A percentile compares a stretch with the other conserved stretches of the same genome.
Evolutionary conservation across 2,797 vertebrate genomes (phyloP).

Genomic region (Acanthis flammea): DNA sequence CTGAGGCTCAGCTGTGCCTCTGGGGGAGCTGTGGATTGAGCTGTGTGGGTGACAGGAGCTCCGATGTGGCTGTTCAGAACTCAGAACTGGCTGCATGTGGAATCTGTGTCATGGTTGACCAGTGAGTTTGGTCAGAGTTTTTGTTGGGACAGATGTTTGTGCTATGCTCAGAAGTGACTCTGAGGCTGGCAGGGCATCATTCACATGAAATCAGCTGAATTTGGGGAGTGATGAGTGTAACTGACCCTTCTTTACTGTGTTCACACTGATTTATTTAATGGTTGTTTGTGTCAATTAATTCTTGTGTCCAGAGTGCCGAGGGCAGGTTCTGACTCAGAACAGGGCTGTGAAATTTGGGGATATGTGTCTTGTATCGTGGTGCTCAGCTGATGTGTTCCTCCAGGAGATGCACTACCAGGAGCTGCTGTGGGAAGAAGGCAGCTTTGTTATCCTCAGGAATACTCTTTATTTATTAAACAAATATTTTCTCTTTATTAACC

Average conservation of each 20-base stretch:
- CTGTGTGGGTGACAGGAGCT: not conserved
- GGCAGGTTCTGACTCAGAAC: not conserved
- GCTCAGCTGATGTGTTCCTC: not conserved
- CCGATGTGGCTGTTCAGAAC: not conserved
- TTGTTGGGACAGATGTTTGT: not conserved
- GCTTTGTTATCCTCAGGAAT: not conserved
- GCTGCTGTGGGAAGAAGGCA: not conserved
- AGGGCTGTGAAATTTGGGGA: fast-evolving
- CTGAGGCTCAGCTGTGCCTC: not conserved
- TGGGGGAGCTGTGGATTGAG: not conserved
- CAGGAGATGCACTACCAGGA: not conserved
- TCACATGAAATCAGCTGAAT: fast-evolving
- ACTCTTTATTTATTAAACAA: not conserved
- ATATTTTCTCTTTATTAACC: not conserved
- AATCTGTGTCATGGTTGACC: fast-evolving
- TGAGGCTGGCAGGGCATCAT: fast-evolving
- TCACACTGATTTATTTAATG: fast-evolving
- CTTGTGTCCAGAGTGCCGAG: not conserved
- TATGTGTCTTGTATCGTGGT: fast-evolving
- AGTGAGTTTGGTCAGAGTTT: fast-evolving
- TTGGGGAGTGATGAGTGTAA: fast-evolving
- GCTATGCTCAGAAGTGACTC: fast-evolving
- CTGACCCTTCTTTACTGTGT: fast-evolving
- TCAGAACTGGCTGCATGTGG: fast-evolving
- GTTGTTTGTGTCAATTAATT: not conserved